Percentiles rank a stretch among this genome's conserved stretches.
These are phyloP conservation scores for Camelus bactrianus DNA, from an alignment of 2,113 vertebrate genomes.

Conservation along the genomic window DNA sequence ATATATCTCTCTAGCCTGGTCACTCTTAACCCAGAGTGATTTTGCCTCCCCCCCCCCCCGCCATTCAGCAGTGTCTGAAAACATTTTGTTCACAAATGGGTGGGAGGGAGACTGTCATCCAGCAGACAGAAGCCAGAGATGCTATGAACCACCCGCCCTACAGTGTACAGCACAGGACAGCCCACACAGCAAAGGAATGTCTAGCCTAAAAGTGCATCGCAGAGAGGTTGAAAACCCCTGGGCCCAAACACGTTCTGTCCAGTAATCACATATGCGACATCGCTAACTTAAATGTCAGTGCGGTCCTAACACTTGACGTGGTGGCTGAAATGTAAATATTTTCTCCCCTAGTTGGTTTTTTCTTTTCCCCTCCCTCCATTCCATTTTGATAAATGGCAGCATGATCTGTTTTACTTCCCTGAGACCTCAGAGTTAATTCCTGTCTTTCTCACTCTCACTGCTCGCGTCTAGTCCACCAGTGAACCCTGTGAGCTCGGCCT, in stretches of 20 bases:
- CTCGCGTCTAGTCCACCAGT: not conserved
- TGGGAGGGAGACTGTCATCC: not conserved
- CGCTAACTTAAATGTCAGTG: accelerated
- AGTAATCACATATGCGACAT: not conserved
- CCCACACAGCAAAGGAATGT: accelerated
- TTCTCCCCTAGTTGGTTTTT: too few relatives aligned
- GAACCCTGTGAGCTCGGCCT: not conserved
- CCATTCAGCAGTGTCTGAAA: not conserved
- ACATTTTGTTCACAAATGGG: not conserved
- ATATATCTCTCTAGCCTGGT: not conserved
- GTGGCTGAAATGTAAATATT: not conserved
- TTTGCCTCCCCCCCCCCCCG: accelerated
- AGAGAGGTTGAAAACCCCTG: not conserved
- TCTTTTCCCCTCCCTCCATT: not conserved
- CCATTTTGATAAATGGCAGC: not conserved
- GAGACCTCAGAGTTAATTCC: not conserved
- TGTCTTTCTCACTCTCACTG: not conserved
- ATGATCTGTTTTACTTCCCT: not conserved
- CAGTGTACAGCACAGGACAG: accelerated
- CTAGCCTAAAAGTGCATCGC: too few relatives aligned
- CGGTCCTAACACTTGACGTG: not conserved
- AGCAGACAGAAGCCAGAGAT: not conserved
- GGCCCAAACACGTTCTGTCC: too few relatives aligned
- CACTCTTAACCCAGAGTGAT: not conserved
- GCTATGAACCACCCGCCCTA: not conserved